Percentiles rank a stretch among this genome's conserved stretches.
phyloP scores from a whole-genome alignment of 2,888 invertebrate species.

The Azorinus chamasolen region DNA sequence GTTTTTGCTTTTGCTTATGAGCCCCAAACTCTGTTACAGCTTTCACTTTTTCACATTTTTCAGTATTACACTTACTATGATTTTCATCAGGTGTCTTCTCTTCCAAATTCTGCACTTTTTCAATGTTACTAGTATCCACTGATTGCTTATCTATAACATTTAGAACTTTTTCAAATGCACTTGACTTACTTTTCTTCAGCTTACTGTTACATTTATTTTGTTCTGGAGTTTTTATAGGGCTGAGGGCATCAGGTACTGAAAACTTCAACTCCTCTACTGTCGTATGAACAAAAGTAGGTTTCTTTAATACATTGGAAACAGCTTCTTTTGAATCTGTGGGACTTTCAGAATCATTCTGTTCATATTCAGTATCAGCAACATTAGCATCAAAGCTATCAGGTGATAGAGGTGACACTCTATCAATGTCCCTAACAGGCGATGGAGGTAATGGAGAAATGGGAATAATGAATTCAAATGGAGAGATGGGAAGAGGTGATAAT shows the following conservation, averaged over 20 bases:
- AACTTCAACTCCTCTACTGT: neutral
- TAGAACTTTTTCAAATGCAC: conserved; percentile 5
- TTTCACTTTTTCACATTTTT: neutral
- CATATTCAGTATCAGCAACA: conserved; percentile 14
- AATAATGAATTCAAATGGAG: conserved; percentile 69
- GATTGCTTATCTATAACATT: neutral
- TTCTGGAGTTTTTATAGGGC: conserved; percentile 53
- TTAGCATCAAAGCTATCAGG: conserved; percentile 43
- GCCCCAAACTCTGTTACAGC: neutral
- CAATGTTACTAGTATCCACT: neutral
- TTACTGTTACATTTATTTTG: neutral
- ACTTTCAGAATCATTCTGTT: conserved; percentile 11
- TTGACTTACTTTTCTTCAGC: neutral
- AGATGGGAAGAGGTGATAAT: conserved; percentile 67
- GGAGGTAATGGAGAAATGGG: conserved; percentile 74
- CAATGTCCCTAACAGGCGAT: conserved; percentile 57
- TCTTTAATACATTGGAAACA: conserved; percentile 9
- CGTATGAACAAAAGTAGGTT: neutral
- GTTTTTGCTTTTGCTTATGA: neutral
- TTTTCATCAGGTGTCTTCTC: neutral
- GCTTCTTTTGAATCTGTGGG: conserved; percentile 9
- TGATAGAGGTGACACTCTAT: conserved; percentile 58
- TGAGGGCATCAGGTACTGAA: conserved; percentile 43
- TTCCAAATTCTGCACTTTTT: neutral
- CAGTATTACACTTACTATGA: neutral